phyloP scores from a whole-genome alignment of 2,113 vertebrate species.

The Pollimyrus isidori region DNA sequence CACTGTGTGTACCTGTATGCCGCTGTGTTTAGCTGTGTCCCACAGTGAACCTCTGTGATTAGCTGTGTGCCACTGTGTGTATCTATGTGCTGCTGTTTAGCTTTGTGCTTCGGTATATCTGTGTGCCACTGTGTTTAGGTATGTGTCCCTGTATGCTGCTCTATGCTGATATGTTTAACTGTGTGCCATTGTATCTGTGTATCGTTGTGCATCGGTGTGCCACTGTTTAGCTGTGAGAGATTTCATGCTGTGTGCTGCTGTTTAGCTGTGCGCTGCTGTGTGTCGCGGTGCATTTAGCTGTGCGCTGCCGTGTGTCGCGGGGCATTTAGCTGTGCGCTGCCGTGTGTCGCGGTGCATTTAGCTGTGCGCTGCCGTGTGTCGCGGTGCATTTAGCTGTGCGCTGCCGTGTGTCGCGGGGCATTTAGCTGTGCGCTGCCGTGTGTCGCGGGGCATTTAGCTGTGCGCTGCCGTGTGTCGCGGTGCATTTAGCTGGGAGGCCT shows the following conservation, averaged over 20 bases:
- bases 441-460: not conserved
- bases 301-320: not conserved
- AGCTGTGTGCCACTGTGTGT: slow-evolving; percentile 28
- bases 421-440: not conserved
- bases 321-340: too few species aligned
- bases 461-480: not conserved
- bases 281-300: too few species aligned
- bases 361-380: not conserved
- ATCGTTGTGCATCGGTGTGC: slow-evolving; percentile 28
- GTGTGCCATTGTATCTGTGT: slow-evolving; percentile 7
- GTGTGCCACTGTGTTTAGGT: slow-evolving; percentile 16
- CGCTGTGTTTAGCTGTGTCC: not conserved
- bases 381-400: not conserved
- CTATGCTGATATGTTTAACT: not conserved
- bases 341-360: not conserved
- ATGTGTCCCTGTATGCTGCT: not conserved
- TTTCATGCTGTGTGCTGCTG: slow-evolving; percentile 21
- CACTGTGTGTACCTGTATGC: too few species aligned
- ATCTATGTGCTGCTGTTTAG: slow-evolving; percentile 16
- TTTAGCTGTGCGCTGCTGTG: slow-evolving; percentile 14
- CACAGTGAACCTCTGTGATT: slow-evolving; percentile 9
- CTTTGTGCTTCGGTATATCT: not conserved
- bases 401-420: not conserved
- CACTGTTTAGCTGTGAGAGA: slow-evolving; percentile 24
- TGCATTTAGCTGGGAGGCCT: not conserved